Evolutionary conservation across 2,888 invertebrate species (phyloP), one percentile per base, ranked within the genome.

Genomic region (Thereva unica): DNA sequence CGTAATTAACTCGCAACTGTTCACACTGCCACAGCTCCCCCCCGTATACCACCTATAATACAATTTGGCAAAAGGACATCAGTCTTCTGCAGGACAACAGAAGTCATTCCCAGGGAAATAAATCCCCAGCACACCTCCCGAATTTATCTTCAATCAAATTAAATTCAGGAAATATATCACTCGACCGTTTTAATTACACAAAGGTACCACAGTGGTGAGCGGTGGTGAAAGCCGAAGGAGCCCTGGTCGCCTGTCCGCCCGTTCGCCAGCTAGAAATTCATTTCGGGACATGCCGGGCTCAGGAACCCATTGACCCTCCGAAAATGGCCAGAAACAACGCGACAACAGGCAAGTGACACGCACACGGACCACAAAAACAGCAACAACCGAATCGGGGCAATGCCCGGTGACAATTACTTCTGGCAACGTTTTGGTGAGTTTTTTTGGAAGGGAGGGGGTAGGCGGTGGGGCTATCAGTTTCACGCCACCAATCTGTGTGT

Each of bases 301-400:
- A 50, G 42, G 40, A 41, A 44, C 57, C 9, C 61, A 47, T 40
- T 49, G 49, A 38, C 61, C 61, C 49, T 49, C 38, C 4, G 7
- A 5, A 47, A 50, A 42, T 41, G 12, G 50, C 41, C 50, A 34
- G 42, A 50, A 34, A 61, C 47, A 61, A 61, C 47, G 50, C 41
- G 61, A 61, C 61, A 61, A 61, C 50, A 50, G 50, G 38, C 61
- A 61, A 59, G 57, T 59, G 57, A 59, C 57, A 59, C 57, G 57
- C 57, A 59, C 57, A 59, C 47, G 45, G 57, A 47, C 47, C 57
- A 12, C 57, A 45, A 50, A 50, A 23, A 50, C 50, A n/a, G 9
- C 57, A 37, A 7, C 35, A 37, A 9, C 37, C 23, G 23, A 47
- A 6, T 10, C 10, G 47, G 57, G 57, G 37, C 57, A 59, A 47